phyloP scores from a whole-genome alignment of 2,113 vertebrate genomes.

The Neolamprologus tretocephalus region DNA sequence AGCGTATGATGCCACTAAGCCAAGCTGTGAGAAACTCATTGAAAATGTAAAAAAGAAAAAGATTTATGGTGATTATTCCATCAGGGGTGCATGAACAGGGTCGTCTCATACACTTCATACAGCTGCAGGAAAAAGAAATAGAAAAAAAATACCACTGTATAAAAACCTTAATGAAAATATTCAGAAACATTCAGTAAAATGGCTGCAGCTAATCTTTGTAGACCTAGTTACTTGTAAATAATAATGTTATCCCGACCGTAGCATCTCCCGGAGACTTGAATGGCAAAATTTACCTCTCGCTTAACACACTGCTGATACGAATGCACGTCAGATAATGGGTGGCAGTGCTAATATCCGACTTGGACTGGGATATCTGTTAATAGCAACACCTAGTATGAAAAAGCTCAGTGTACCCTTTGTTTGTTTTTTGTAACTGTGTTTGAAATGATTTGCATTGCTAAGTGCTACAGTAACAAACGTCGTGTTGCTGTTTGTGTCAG shows the following conservation, averaged over 20 bases:
- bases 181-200: neutral
- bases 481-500: conserved; percentile 45
- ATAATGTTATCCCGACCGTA: neutral
- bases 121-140: neutral
- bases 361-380: neutral
- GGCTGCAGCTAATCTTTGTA: neutral
- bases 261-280: neutral
- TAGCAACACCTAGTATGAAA: neutral
- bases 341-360: accelerated
- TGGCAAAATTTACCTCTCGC: neutral
- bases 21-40: neutral
- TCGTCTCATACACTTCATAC: neutral
- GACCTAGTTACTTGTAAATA: neutral
- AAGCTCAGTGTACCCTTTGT: neutral
- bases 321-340: neutral
- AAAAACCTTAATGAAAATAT: accelerated
- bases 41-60: neutral
- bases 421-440: neutral
- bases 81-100: neutral
- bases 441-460: neutral
- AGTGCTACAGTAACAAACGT: neutral
- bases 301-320: neutral
- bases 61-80: neutral
- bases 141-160: neutral
- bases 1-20: neutral